A percentile compares a stretch with the other conserved stretches of the same genome.
Evolutionary conservation across 2,888 invertebrate genomes (phyloP).

Genomic region (Brenthis daphne): DNA sequence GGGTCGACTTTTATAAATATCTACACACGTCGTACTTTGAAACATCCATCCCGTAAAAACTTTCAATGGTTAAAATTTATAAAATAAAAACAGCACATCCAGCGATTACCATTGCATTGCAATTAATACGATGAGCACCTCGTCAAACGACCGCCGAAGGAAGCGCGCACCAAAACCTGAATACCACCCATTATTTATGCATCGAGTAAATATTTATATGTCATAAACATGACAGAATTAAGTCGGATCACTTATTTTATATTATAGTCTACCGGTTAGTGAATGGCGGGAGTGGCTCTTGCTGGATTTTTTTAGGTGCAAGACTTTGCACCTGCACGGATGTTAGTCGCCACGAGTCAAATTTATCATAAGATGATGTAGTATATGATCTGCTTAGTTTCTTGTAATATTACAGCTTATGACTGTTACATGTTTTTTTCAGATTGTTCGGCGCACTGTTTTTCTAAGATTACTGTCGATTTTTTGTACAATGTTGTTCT

Average conservation of each 20-base stretch:
- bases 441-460: too few species aligned
- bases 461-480: too few species aligned
- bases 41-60: too few species aligned
- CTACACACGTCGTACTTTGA: too few species aligned
- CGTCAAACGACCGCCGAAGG: constrained; percentile 9
- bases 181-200: constrained; percentile 1
- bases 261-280: constrained; percentile 57
- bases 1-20: too few species aligned
- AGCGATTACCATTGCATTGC: constrained; percentile 15
- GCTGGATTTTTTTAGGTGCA: not conserved
- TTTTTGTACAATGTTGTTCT: too few species aligned
- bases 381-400: too few species aligned
- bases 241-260: not conserved
- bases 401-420: too few species aligned
- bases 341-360: constrained; percentile 58
- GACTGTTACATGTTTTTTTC: too few species aligned
- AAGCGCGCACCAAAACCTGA: constrained; percentile 11
- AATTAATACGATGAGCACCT: constrained; percentile 3
- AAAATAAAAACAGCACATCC: constrained; percentile 7
- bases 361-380: constrained; percentile 49
- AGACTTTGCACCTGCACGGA: constrained; percentile 58
- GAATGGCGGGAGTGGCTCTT: constrained; percentile 59
- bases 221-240: constrained; percentile 12
- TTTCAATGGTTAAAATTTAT: too few species aligned
- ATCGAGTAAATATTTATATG: constrained; percentile 2